phyloP scores from a whole-genome alignment of 2,888 invertebrate genomes.

The Orchesella flavescens region DNA sequence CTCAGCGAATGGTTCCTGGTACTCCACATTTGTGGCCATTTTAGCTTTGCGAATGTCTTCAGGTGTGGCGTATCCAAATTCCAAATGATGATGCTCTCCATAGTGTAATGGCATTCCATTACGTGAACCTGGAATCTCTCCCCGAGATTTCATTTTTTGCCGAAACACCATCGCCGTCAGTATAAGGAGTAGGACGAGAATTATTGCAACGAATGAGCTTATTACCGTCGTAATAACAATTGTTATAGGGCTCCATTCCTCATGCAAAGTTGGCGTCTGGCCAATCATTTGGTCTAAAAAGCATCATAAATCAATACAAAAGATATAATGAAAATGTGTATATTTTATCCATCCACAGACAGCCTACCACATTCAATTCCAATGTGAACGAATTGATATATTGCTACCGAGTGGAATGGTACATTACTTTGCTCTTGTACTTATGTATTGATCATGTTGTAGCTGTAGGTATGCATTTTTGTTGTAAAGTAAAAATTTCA shows the following conservation, averaged over 20 bases:
- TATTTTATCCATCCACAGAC: neutral
- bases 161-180: slow-evolving; percentile 71
- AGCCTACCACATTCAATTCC: neutral
- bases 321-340: slow-evolving; percentile 3
- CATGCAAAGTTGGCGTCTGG: slow-evolving; percentile 65
- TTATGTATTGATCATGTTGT: slow-evolving; percentile 8
- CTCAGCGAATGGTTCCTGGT: slow-evolving; percentile 71
- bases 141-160: slow-evolving; percentile 66
- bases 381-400: neutral
- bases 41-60: slow-evolving; percentile 71
- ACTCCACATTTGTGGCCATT: slow-evolving; percentile 68
- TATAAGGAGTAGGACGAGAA: slow-evolving; percentile 71
- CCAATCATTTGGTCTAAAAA: slow-evolving; percentile 63
- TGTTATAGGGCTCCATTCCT: slow-evolving; percentile 71
- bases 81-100: slow-evolving; percentile 66
- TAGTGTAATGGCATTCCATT: slow-evolving; percentile 67
- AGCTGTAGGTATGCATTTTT: neutral
- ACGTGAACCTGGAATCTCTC: slow-evolving; percentile 68
- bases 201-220: slow-evolving; percentile 72
- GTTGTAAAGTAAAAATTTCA: slow-evolving; percentile 14
- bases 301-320: slow-evolving; percentile 52
- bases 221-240: slow-evolving; percentile 71
- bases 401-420: neutral
- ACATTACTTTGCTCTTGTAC: too few relatives aligned
- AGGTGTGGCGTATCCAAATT: slow-evolving; percentile 71